phyloP scores from a whole-genome alignment of 2,888 invertebrate genomes.

The Cremastinae sp. region DNA sequence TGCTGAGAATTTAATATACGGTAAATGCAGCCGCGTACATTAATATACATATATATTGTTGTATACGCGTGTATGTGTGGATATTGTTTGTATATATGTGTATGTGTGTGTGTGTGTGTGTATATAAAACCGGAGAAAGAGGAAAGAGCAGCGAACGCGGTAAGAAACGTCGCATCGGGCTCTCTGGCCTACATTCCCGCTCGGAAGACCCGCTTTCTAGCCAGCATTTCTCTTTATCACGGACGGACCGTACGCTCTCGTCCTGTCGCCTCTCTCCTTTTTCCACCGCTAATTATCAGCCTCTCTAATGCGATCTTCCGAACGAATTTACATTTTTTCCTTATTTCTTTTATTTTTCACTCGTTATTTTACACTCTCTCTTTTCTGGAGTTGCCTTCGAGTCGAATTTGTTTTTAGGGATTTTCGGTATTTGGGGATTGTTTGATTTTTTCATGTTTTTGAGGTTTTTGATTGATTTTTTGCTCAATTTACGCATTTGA shows the following conservation, averaged over 20 bases:
- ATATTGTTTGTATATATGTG: conserved; percentile 15
- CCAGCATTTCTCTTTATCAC: conserved; percentile 80
- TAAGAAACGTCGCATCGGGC: conserved; percentile 69
- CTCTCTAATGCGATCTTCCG: conserved; percentile 2
- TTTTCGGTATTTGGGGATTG: too few species aligned
- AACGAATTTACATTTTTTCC: background rate
- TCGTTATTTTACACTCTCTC: too few species aligned
- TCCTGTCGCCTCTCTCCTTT: conserved; percentile 51
- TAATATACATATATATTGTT: background rate
- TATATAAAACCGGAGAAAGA: conserved; percentile 9
- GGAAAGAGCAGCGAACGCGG: conserved; percentile 36
- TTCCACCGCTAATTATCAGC: background rate
- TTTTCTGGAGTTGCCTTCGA: too few species aligned
- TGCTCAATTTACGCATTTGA: too few species aligned
- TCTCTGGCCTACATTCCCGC: conserved; percentile 77
- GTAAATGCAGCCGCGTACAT: background rate
- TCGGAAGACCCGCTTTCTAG: conserved; percentile 80
- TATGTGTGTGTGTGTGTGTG: conserved; percentile 15
- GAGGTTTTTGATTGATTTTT: too few species aligned
- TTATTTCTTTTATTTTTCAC: background rate
- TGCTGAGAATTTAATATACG: conserved; percentile 75
- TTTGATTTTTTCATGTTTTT: too few species aligned
- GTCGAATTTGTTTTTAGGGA: too few species aligned
- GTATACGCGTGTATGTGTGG: conserved; percentile 60
- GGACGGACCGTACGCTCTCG: conserved; percentile 65